Evolutionary conservation across 2,888 invertebrate genomes (phyloP), one percentile per base, ranked within the genome.

Genomic region (Athalia circularis): DNA sequence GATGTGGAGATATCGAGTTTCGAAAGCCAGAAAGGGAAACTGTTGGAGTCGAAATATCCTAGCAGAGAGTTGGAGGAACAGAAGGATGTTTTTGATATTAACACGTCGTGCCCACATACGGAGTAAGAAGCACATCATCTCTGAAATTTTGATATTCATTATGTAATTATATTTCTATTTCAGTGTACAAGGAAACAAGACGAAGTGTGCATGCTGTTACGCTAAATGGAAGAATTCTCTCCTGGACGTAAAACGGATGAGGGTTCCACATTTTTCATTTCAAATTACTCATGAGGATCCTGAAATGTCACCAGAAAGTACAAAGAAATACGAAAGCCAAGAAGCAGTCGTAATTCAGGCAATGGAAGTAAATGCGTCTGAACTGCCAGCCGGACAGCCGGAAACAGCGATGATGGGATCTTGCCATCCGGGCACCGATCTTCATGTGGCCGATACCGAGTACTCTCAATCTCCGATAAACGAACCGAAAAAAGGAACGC

Each of bases 1-100:
- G 48, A 77, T 15, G 47, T 70, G 47, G 77, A 77, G 50, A n/a
- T n/a, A n/a, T n/a, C n/a, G n/a, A 61, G 50, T 5, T 77, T 77
- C 7, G 50, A 11, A 50, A 13, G 50, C 59, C 62, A 65, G 76
- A 76, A 62, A 54, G 64, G 29, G 45, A 76, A 76, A 54, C 59
- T 76, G 47, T 61, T 76, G 47, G 76, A 15, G n/a, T 72, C 47
- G 5, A 57, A 5, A 15, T 15, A 15, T 54, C 15, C 72, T 15
- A n/a, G 59, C 59, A 72, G 59, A 57, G 15, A 43, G 13, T 45
- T 57, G 45, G n/a, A 57, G 43, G 45, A 45, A 8, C n/a, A 15
- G 45, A 59, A 59, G 59, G 59, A 72, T 47, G 72, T 72, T 45
- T 72, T 72, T 11, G 72, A 72, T 9, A 59, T 72, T 13, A 8